Evolutionary conservation across 2,888 invertebrate genomes (phyloP).

Genomic region (Nomada flava): DNA sequence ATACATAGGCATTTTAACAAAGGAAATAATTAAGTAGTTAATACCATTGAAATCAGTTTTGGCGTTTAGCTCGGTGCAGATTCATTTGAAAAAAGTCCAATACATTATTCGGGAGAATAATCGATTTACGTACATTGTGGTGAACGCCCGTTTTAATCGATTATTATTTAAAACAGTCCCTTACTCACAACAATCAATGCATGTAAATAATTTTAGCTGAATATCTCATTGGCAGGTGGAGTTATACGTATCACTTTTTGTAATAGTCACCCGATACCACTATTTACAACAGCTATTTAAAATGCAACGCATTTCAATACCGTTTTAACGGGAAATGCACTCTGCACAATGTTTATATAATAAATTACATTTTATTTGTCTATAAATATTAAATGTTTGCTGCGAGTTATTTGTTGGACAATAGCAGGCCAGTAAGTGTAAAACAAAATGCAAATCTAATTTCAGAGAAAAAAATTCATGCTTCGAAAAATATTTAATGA

Average conservation of each 20-base stretch:
- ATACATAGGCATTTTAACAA: neutral
- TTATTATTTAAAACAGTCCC: constrained; percentile 16
- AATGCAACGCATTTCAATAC: neutral
- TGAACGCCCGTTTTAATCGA: constrained; percentile 19
- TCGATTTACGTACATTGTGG: constrained; percentile 14
- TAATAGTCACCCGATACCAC: neutral
- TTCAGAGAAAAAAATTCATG: no score
- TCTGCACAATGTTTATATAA: neutral
- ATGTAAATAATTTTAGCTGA: constrained; percentile 2
- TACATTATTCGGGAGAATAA: constrained; percentile 25
- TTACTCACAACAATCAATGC: neutral
- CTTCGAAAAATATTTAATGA: no score
- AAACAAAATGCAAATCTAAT: no score
- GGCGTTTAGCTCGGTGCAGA: neutral
- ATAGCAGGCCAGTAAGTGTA: neutral
- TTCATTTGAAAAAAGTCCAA: constrained; percentile 13
- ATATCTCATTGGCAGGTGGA: neutral
- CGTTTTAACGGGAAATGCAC: neutral
- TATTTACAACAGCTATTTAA: no score
- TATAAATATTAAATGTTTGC: neutral
- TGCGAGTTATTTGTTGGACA: neutral
- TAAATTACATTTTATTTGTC: neutral
- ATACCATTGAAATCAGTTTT: no score
- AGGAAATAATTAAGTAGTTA: neutral
- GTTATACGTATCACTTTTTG: no score